Percentiles rank a stretch among this genome's conserved stretches.
phyloP scores from a whole-genome alignment of 2,797 vertebrate species.

The Apodemus agrarius region DNA sequence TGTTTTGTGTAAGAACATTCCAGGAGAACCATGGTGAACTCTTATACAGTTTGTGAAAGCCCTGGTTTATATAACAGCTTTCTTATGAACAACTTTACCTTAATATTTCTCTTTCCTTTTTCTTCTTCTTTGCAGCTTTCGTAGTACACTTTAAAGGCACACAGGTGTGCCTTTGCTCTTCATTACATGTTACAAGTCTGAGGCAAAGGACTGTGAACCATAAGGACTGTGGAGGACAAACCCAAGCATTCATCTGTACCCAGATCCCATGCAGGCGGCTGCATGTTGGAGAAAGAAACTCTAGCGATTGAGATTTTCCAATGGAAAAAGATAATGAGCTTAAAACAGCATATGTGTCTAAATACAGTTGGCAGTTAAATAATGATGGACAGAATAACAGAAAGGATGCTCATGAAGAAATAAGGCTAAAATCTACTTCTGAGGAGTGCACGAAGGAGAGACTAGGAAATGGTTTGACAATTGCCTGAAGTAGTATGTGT shows the following conservation, averaged over 20 bases:
- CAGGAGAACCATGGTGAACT: conserved; percentile 58
- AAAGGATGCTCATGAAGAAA: conserved; percentile 85
- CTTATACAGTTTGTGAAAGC: conserved; percentile 62
- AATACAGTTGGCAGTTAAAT: conserved; percentile 88
- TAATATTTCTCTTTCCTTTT: neutral
- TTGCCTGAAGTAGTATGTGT: conserved; percentile 51
- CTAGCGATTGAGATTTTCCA: conserved; percentile 84
- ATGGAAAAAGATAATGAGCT: conserved; percentile 89
- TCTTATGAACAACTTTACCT: conserved; percentile 70
- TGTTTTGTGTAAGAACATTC: conserved; percentile 69
- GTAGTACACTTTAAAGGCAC: conserved; percentile 78
- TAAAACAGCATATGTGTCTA: conserved; percentile 87
- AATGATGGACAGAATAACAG: conserved; percentile 83
- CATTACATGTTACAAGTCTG: conserved; percentile 84
- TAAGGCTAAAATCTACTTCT: conserved; percentile 81
- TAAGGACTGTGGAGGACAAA: conserved; percentile 85
- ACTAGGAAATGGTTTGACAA: conserved; percentile 75
- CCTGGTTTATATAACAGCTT: conserved; percentile 59
- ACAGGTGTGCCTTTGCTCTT: conserved; percentile 84
- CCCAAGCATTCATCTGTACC: conserved; percentile 85
- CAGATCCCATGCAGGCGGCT: conserved; percentile 83
- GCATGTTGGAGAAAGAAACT: conserved; percentile 83
- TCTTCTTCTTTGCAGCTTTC: conserved; percentile 61
- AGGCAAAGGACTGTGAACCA: conserved; percentile 82
- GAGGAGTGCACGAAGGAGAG: conserved; percentile 81